These are phyloP conservation scores for Cygnus buccinator DNA, from an alignment of 2,113 vertebrate genomes.

Conservation along the genomic window DNA sequence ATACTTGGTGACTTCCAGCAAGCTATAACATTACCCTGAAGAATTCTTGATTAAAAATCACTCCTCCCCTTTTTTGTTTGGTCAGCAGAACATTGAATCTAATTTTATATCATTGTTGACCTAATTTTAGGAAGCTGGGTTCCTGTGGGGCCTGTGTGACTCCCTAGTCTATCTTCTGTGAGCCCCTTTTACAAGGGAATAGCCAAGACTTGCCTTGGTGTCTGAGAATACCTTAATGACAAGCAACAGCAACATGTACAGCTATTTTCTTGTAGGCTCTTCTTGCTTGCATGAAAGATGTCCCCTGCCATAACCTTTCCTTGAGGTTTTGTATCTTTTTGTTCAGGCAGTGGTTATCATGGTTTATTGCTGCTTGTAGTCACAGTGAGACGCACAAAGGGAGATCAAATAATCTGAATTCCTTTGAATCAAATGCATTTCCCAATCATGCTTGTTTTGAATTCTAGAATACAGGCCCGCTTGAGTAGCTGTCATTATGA, in stretches of 20 bases:
- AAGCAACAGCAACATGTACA: neutral
- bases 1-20: neutral
- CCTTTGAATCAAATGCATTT: neutral
- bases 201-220: neutral
- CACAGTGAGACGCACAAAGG: neutral
- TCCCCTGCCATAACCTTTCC: neutral
- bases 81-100: constrained; percentile 61
- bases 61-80: neutral
- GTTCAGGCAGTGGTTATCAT: neutral
- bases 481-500: neutral
- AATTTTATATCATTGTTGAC: constrained; percentile 54
- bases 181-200: neutral
- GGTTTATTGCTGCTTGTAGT: neutral
- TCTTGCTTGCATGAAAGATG: neutral
- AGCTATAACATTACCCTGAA: neutral
- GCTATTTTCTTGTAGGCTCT: neutral
- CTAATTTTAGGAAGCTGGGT: constrained; percentile 40
- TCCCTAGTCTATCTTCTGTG: neutral
- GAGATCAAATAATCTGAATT: neutral
- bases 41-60: constrained; percentile 37
- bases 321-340: neutral
- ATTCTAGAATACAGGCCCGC: neutral
- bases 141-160: neutral
- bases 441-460: neutral
- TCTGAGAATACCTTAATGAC: neutral